Percentiles rank a stretch among this genome's conserved stretches.
Evolutionary conservation across 2,113 vertebrate genomes (phyloP).

Genomic region (Tetrao urogallus): DNA sequence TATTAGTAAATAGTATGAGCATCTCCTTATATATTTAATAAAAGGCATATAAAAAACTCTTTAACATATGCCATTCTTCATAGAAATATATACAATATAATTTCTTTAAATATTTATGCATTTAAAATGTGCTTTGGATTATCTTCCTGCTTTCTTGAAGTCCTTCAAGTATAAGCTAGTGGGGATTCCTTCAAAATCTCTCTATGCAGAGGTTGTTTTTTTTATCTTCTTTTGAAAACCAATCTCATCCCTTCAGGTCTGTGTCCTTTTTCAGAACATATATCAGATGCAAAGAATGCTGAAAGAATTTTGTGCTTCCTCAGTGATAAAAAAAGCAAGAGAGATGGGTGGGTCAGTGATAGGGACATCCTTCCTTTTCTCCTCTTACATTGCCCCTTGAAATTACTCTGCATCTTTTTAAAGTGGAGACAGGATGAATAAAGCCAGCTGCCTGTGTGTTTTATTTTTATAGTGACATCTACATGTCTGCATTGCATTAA

Average conservation of each 20-base stretch:
- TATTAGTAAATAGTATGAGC: conserved; percentile 62
- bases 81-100: conserved; percentile 41
- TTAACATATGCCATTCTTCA: conserved; percentile 8
- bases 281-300: conserved; percentile 54
- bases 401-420: conserved; percentile 35
- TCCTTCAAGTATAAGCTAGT: conserved; percentile 39
- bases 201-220: conserved; percentile 31
- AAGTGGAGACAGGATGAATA: conserved; percentile 55
- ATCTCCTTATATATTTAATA: conserved; percentile 40
- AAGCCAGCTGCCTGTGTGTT: conserved; percentile 62
- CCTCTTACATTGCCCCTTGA: conserved; percentile 21
- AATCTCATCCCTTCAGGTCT: conserved; percentile 55
- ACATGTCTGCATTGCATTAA: conserved; percentile 58
- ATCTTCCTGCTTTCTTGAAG: conserved; percentile 43
- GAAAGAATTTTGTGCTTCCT: conserved; percentile 57
- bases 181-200: conserved; percentile 51
- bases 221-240: conserved; percentile 58
- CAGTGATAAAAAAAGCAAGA: conserved; percentile 17
- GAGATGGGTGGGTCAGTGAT: conserved; percentile 31
- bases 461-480: conserved; percentile 65
- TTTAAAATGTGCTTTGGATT: conserved; percentile 51
- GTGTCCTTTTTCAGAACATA: conserved; percentile 48
- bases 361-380: conserved; percentile 13
- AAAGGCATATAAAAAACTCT: conserved; percentile 52
- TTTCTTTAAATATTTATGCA: conserved; percentile 55